Evolutionary conservation across 2,888 invertebrate species (phyloP).

Genomic region (Mesopsocus fuscifrons): DNA sequence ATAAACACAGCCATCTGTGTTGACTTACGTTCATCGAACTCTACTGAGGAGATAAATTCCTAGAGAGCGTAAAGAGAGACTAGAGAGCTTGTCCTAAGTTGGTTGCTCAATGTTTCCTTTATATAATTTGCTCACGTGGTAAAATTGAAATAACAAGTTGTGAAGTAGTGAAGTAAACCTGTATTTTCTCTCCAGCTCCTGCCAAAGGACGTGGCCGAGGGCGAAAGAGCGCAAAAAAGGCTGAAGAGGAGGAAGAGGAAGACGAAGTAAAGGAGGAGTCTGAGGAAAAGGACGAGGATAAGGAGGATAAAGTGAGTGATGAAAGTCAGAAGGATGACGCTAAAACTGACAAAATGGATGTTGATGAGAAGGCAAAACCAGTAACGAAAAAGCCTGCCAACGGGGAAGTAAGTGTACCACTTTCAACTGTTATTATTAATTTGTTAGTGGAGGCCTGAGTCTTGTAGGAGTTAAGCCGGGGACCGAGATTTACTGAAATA

Average conservation of each 20-base stretch:
- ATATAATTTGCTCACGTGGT: too few relatives aligned
- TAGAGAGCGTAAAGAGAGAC: too few relatives aligned
- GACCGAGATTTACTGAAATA: background rate
- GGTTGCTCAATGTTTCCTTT: too few relatives aligned
- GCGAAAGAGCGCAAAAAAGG: background rate
- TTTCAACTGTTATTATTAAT: too few relatives aligned
- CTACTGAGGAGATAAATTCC: too few relatives aligned
- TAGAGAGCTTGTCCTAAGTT: too few relatives aligned
- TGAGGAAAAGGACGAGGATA: slow-evolving; percentile 1
- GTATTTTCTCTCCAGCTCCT: background rate
- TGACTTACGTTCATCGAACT: too few relatives aligned
- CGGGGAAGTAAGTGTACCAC: background rate
- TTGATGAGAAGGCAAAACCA: background rate
- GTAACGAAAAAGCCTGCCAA: background rate
- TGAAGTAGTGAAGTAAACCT: too few relatives aligned
- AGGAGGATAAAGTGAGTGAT: background rate
- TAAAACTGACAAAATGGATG: slow-evolving; percentile 6
- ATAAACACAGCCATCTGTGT: too few relatives aligned
- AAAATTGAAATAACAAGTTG: too few relatives aligned
- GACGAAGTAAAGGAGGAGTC: background rate
- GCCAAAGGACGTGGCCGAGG: background rate
- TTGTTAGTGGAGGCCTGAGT: too few relatives aligned
- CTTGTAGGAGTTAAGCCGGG: too few relatives aligned
- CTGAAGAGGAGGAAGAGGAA: slow-evolving; percentile 3
- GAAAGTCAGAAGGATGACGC: background rate